Base-by-base conservation (phyloP, 2,113 vertebrate genomes). In the Bubo bubo region DNA sequence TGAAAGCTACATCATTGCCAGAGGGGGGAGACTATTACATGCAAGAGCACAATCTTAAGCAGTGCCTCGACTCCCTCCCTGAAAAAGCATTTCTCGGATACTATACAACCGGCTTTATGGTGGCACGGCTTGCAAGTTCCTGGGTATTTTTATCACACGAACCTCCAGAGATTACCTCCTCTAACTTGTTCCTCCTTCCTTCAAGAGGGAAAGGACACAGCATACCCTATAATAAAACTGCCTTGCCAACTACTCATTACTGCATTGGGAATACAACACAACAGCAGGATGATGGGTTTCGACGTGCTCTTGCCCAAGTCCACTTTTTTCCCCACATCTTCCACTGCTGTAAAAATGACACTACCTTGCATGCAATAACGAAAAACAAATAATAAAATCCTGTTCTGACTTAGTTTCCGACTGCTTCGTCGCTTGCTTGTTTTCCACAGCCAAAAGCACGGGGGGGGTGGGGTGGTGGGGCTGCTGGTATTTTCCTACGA, bases 11-110 rank as follows among this genome's bases (percentile, higher is more conserved):
- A 95, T 59, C 84, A 82, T 79, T 96, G 93, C 96, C 96, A 96
- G 96, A 97, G 93, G 96, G 95, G 96, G 96, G 96, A 97, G 96
- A 97, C 96, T 96, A 97, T 72, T 75, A 71, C 95, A 96, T 95
- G 50, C 80, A 45, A 63, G 64, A 96, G 83, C 66, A 79, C 79
- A 86, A 52, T 68, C 68, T 68, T 39, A 45, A 59, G 74, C 86
- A 67, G 43, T 28, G 52, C 79, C 64, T 66, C 72, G 62, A 66
- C 80, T 92, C 86, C 93, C 90, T 96, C 88, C 86, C 76, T 50
- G 30, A 66, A 49, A 86, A 70, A 79, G 23, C 72, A 12, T 21
- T 86, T 88, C 90, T 83, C 68, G 27, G 63, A 66, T 60, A 74
- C 90, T 39, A 79, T 14, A 79, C 32, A 49, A 82, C n/a, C n/a